Evolutionary conservation across 2,888 invertebrate genomes (phyloP), one percentile per base, ranked within the genome.

Genomic region (Meta bourneti): DNA sequence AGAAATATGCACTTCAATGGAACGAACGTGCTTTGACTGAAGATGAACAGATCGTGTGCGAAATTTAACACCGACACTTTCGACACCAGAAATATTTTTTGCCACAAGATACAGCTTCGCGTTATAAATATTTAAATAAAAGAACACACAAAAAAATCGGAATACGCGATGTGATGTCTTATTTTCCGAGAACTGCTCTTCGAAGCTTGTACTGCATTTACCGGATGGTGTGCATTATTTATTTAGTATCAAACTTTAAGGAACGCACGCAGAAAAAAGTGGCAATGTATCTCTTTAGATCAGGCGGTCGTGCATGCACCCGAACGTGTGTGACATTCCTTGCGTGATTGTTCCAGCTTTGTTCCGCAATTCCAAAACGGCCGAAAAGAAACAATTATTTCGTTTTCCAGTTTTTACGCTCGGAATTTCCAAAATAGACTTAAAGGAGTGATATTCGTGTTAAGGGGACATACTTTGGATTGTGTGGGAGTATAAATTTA

Each of bases 221-320:
- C 70, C 69, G 9, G 54, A 82, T 89, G 82, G 69, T 70, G 34
- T 78, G 69, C 89, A 89, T 89, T 89, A 89, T 89, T 89, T 89
- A 89, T 77, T 75, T 70, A 89, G 74, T 20, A 61, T n/a, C 52
- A 34, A 72, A 54, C 80, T 84, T 34, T 34, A 34, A 34, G 34
- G 34, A 34, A 34, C 4, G 34, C 74, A 84, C 75, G 61, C 74
- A 34, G 19, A 48, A 83, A 83, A 8, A n/a, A 70, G 52, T 7
- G 19, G 80, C 71, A 51, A 20, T 72, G 72, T 20, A 70, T 1
- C 72, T 70, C 19, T 82, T 71, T 82, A 48, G 48, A 81, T 49
- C 11, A 9, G 49, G 20, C n/a, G 6, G 49, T 71, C 81, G 49
- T 48, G 81, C 49, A 6, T n/a, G 49, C 49, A 20, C 7, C 34